These are phyloP conservation scores for Chironomus striatipennis DNA, from an alignment of 1,140 invertebrate species.

Conservation along the genomic window DNA sequence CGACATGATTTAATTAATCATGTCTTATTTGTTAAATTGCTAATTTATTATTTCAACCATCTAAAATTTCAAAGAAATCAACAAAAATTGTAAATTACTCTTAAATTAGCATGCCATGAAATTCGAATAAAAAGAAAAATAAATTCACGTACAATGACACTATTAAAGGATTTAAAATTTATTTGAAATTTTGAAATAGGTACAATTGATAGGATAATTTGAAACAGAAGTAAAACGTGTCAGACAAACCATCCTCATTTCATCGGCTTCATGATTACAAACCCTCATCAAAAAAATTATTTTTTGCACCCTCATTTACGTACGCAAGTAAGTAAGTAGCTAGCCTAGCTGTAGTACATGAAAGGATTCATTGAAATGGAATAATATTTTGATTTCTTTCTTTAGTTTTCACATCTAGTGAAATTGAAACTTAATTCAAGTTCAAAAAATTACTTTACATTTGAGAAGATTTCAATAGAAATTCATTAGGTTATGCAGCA, in stretches of 20 bases:
- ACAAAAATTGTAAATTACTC: no score
- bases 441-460: background rate
- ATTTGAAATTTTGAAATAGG: background rate
- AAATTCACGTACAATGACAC: background rate
- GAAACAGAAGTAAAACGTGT: conserved; percentile 18
- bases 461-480: background rate
- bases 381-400: background rate
- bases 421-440: conserved; percentile 21
- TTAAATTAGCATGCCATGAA: no score
- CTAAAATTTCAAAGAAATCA: no score
- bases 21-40: no score
- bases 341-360: background rate
- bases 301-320: background rate
- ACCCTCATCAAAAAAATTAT: background rate
- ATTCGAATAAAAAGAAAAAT: no score
- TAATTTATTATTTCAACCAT: no score
- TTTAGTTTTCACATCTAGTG: background rate
- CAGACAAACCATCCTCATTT: background rate
- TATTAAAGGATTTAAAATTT: conserved; percentile 23
- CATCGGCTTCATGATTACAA: background rate
- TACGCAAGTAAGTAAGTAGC: background rate
- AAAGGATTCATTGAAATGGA: conserved; percentile 18
- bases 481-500: background rate
- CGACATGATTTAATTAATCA: no score
- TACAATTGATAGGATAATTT: background rate